phyloP scores from a whole-genome alignment of 1,140 invertebrate genomes.

The Drosophila parabipectinata region DNA sequence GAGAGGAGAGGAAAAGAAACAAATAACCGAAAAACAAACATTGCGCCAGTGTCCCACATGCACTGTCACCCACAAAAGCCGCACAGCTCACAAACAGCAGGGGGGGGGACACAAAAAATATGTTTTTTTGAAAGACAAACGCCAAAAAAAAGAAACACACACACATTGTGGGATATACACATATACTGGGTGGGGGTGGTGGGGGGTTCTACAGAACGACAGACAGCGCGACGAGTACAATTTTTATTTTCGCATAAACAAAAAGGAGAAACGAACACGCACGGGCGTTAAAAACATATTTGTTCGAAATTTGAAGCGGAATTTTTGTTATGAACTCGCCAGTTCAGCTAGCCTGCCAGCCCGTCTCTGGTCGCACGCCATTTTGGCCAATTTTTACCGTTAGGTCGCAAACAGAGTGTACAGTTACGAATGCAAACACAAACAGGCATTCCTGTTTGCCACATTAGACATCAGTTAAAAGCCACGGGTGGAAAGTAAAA shows the following conservation, averaged over 20 bases:
- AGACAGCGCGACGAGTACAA: conserved; percentile 33
- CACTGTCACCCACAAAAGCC: conserved; percentile 51
- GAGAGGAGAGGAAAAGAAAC: conserved; percentile 5
- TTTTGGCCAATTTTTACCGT: conserved; percentile 64
- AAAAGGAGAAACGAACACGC: conserved; percentile 28
- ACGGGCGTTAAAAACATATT: conserved; percentile 53
- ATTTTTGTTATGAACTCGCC: conserved; percentile 17
- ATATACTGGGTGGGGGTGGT: no score
- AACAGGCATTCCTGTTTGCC: neutral
- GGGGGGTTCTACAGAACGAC: conserved; percentile 1
- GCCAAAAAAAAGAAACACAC: neutral
- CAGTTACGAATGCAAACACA: conserved; percentile 49
- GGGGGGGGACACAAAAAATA: neutral
- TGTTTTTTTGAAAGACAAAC: conserved; percentile 1
- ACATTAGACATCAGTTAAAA: conserved; percentile 13
- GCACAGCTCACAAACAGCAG: conserved; percentile 8
- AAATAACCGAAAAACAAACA: conserved; percentile 41
- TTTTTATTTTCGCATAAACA: conserved; percentile 51
- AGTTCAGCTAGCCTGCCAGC: neutral
- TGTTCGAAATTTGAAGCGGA: conserved; percentile 63
- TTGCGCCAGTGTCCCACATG: conserved; percentile 52
- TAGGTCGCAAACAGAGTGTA: conserved; percentile 57
- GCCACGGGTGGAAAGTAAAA: neutral
- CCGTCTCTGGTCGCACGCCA: conserved; percentile 24
- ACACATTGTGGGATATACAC: neutral